Evolutionary conservation across 2,113 vertebrate genomes (phyloP).

Genomic region (Oreochromis tanganicae): DNA sequence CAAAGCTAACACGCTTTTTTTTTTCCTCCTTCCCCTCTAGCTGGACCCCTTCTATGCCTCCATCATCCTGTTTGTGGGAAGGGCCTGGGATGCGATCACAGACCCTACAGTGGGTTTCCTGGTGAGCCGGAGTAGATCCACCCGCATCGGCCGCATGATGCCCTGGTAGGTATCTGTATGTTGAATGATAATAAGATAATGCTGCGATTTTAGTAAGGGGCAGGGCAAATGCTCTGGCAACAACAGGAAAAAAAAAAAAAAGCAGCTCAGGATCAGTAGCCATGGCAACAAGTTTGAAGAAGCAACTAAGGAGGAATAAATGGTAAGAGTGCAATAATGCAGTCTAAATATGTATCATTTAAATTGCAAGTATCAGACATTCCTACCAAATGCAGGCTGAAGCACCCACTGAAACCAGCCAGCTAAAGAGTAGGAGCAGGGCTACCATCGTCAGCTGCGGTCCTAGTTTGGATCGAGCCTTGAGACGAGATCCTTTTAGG

Average conservation of each 20-base stretch:
- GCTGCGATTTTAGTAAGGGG: not conserved
- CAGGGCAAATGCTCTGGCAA: not conserved
- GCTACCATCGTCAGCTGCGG: not conserved
- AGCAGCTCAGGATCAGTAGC: not conserved
- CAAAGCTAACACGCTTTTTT: not conserved
- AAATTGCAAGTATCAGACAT: not conserved
- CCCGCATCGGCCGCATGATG: constrained; percentile 84
- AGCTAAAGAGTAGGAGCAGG: not conserved
- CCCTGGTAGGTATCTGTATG: constrained; percentile 80
- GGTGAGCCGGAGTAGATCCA: constrained; percentile 87
- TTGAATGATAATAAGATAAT: not conserved
- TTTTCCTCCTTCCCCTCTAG: constrained; percentile 51
- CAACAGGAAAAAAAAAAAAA: not conserved
- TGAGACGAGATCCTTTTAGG: not conserved
- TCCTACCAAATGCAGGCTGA: not conserved
- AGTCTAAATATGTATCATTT: not conserved
- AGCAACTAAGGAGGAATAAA: not conserved
- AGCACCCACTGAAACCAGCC: not conserved
- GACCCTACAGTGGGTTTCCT: constrained; percentile 91
- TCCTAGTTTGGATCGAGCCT: not conserved
- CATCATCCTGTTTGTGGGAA: constrained; percentile 88
- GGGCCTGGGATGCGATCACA: constrained; percentile 90
- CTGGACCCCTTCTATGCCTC: constrained; percentile 85
- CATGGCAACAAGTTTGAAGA: constrained; percentile 19
- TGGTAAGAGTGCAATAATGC: not conserved